phyloP scores from a whole-genome alignment of 2,113 vertebrate species.

The Archocentrus centrarchus region DNA sequence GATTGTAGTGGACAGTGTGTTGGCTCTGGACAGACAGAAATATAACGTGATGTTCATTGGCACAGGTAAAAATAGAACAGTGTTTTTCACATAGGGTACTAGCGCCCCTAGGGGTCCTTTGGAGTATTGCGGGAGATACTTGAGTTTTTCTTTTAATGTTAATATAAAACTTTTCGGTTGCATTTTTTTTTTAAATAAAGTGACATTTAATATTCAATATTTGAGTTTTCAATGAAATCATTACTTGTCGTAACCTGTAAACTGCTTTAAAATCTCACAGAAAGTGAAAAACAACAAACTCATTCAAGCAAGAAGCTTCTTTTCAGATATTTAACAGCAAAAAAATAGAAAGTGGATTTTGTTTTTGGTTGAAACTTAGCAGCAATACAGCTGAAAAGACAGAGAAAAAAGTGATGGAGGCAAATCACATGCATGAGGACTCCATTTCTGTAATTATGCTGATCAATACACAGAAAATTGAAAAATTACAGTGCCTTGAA shows the following conservation, averaged over 20 bases:
- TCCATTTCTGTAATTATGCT: not conserved
- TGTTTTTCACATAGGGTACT: not conserved
- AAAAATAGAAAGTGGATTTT: not conserved
- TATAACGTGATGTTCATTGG: constrained; percentile 82
- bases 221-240: not conserved
- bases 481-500: not conserved
- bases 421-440: not conserved
- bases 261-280: not conserved
- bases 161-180: not conserved
- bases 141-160: not conserved
- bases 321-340: not conserved
- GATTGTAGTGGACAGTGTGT: constrained; percentile 76
- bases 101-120: not conserved
- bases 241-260: not conserved
- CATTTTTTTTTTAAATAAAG: not conserved
- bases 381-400: not conserved
- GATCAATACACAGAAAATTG: not conserved
- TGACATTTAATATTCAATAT: not conserved
- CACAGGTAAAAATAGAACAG: constrained; percentile 72
- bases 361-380: not conserved
- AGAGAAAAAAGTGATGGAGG: not conserved
- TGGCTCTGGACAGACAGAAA: constrained; percentile 68
- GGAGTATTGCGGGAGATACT: not conserved
- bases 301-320: too few relatives aligned
- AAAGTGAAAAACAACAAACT: not conserved